Percentiles rank a stretch among this genome's conserved stretches.
These are phyloP conservation scores for Tyria jacobaeae DNA, from an alignment of 2,888 invertebrate genomes.

Conservation along the genomic window DNA sequence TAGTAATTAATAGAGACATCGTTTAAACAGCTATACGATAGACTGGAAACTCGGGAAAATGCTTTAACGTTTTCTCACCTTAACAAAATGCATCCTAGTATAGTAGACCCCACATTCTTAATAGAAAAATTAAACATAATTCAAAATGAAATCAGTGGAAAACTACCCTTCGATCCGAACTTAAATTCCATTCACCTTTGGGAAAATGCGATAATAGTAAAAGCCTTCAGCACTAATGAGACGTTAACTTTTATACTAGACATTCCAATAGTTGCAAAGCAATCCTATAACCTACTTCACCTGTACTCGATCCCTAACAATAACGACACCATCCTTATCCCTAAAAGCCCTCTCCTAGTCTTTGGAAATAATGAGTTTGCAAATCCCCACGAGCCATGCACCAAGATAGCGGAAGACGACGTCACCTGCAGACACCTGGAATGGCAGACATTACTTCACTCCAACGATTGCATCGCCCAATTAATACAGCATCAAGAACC, in stretches of 20 bases:
- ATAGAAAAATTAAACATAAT: slow-evolving; percentile 26
- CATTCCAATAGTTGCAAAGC: slow-evolving; percentile 38
- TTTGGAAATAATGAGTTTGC: background rate
- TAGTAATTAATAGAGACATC: background rate
- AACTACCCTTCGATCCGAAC: too few relatives aligned
- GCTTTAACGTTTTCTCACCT: slow-evolving; percentile 26
- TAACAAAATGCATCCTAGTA: slow-evolving; percentile 29
- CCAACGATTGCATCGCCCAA: background rate
- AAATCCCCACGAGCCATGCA: slow-evolving; percentile 2
- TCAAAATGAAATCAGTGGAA: slow-evolving; percentile 23
- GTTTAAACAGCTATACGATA: slow-evolving; percentile 1
- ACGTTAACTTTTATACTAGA: slow-evolving; percentile 41
- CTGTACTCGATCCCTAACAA: slow-evolving; percentile 44
- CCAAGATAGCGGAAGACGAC: background rate
- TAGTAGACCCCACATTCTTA: slow-evolving; percentile 19
- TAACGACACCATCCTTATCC: slow-evolving; percentile 32
- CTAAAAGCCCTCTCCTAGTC: background rate
- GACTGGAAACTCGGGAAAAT: slow-evolving; percentile 19
- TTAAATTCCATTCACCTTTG: slow-evolving; percentile 12
- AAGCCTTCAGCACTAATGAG: slow-evolving; percentile 36
- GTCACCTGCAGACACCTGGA: background rate
- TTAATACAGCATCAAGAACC: background rate
- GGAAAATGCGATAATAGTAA: slow-evolving; percentile 22
- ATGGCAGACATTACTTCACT: background rate
- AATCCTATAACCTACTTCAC: slow-evolving; percentile 37